Conservation (phyloP, 2,888 invertebrate genomes). For the Fragum fragum region DNA sequence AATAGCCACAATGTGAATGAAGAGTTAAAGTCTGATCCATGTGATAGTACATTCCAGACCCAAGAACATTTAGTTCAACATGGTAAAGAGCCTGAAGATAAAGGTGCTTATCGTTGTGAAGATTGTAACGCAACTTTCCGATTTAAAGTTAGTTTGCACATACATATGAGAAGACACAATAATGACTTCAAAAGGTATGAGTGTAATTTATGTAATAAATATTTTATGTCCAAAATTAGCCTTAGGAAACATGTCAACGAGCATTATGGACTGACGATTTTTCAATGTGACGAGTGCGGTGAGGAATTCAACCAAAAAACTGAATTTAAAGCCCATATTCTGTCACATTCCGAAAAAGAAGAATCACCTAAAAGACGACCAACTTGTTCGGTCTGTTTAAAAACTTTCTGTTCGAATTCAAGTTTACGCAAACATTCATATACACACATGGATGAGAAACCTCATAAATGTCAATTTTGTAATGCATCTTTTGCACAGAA, state of each 20-base stretch:
- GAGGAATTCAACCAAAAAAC: slow-evolving; percentile 49
- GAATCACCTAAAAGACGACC: slow-evolving; percentile 26
- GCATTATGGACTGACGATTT: slow-evolving; percentile 35
- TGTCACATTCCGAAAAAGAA: background rate
- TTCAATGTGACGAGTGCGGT: slow-evolving; percentile 52
- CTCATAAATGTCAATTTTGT: slow-evolving; percentile 59
- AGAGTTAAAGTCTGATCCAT: slow-evolving; percentile 54
- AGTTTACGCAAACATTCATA: slow-evolving; percentile 60
- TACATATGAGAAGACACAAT: slow-evolving; percentile 63
- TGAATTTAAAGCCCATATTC: slow-evolving; percentile 44
- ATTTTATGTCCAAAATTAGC: slow-evolving; percentile 54
- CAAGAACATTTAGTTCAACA: slow-evolving; percentile 53
- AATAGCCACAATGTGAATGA: slow-evolving; percentile 40
- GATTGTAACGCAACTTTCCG: slow-evolving; percentile 58
- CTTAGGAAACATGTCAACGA: slow-evolving; percentile 46
- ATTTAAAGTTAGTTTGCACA: slow-evolving; percentile 60
- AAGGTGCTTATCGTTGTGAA: slow-evolving; percentile 43
- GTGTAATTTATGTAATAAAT: slow-evolving; percentile 53
- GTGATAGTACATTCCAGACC: slow-evolving; percentile 49
- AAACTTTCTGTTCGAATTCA: slow-evolving; percentile 61
- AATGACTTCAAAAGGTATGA: slow-evolving; percentile 48
- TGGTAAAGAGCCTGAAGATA: slow-evolving; percentile 41
- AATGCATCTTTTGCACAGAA: slow-evolving; percentile 62
- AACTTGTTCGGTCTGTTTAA: slow-evolving; percentile 48
- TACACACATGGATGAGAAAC: slow-evolving; percentile 58